Percentiles rank a stretch among this genome's conserved stretches.
Evolutionary conservation across 2,888 invertebrate species (phyloP).

Genomic region (Carabus problematicus): DNA sequence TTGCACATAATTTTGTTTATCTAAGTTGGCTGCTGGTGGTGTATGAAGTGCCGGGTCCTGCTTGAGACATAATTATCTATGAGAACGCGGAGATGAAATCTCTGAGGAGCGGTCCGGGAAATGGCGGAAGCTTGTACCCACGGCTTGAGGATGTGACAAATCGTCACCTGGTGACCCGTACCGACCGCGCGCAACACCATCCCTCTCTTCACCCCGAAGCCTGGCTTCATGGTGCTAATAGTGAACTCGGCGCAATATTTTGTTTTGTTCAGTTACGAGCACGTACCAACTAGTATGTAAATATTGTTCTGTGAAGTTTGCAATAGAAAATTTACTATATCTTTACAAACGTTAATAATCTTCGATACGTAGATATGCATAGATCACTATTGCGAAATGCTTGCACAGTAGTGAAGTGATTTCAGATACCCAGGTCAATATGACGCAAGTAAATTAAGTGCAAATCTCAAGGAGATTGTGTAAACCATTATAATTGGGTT

Average conservation of each 20-base stretch:
- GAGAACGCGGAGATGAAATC: slow-evolving; percentile 47
- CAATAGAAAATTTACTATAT: too few relatives aligned
- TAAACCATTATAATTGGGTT: slow-evolving; percentile 43
- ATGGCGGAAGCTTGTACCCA: slow-evolving; percentile 60
- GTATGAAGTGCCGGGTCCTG: slow-evolving; percentile 2
- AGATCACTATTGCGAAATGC: too few relatives aligned
- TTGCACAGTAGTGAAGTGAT: neutral
- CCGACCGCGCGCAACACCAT: slow-evolving; percentile 54
- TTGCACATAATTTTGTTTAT: slow-evolving; percentile 51
- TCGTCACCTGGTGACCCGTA: slow-evolving; percentile 61
- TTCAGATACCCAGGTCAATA: neutral
- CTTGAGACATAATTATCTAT: slow-evolving; percentile 48
- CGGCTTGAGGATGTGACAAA: slow-evolving; percentile 61
- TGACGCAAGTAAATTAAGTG: slow-evolving; percentile 38
- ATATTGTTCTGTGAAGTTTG: too few relatives aligned
- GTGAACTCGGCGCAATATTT: neutral
- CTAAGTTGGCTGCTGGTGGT: slow-evolving; percentile 46
- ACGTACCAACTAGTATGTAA: neutral
- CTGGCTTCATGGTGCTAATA: neutral
- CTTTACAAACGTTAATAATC: too few relatives aligned
- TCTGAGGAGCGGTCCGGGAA: slow-evolving; percentile 51
- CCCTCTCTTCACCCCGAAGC: neutral
- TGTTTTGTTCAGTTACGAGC: neutral
- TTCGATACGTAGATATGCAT: too few relatives aligned
- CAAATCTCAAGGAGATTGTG: slow-evolving; percentile 43